Evolutionary conservation across 1,140 invertebrate genomes (phyloP), one percentile per base, ranked within the genome.

Genomic region (Coptotermes formosanus): DNA sequence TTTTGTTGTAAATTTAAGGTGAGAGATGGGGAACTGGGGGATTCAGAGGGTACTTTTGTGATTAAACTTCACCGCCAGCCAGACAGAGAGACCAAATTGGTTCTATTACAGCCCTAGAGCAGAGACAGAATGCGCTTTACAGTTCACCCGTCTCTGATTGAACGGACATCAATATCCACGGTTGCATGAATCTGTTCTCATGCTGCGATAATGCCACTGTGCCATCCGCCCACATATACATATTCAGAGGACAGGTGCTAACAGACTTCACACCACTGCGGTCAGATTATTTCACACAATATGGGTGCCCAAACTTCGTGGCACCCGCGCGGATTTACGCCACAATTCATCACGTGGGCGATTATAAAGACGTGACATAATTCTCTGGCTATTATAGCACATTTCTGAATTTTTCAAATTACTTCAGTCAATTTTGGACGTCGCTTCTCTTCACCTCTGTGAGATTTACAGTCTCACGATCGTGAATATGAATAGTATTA

Each of bases 1-100:
- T 75, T 75, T 75, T 75, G 9, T 30, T 25, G n/a, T 30, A 30
- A 3, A 75, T 16, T 75, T 75, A 75, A 75, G 19, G 64, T 75
- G 64, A 75, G 64, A 25, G 64, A 6, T 25, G 11, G 64, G n/a
- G 64, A 14, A 9, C 8, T 25, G 25, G n/a, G 64, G 59, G 19
- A 23, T 64, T 4, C 6, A 75, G 7, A 8, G 64, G 1, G 64
- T 75, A 75, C n/a, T n/a, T 75, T 75, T 75, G 64, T 75, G 64
- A 75, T 75, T 75, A 75, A 75, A 75, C 64, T n/a, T 75, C 25
- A 75, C 64, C 64, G n/a, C 25, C 64, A 25, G 64, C 9, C 64
- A 75, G 64, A 75, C 64, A 75, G 25, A 75, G 64, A 75, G 64
- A 75, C 64, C n/a, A 75, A 75, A 75, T 75, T 75, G 64, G 64